A percentile compares a stretch with the other conserved stretches of the same genome.
phyloP scores from a whole-genome alignment of 53 echinoderm and acorn worm species.

The Pentamera pediparva region DNA sequence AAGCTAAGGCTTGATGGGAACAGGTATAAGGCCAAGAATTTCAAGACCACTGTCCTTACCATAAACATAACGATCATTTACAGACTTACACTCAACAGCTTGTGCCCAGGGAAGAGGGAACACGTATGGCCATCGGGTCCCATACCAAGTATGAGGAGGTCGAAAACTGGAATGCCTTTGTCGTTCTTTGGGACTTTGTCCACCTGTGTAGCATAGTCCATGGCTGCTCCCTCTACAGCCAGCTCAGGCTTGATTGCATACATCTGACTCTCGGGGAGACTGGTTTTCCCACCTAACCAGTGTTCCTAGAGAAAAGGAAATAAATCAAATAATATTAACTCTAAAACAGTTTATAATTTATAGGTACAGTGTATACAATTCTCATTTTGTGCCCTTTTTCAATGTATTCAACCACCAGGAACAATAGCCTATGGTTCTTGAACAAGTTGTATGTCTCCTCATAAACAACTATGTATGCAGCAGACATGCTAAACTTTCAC shows the following conservation, averaged over 20 bases:
- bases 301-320: constrained; percentile 44
- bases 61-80: not conserved
- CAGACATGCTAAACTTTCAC: no score
- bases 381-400: not conserved
- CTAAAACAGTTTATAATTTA: not conserved
- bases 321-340: not conserved
- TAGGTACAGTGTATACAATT: not conserved
- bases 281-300: constrained; percentile 67
- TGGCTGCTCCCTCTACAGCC: constrained; percentile 78
- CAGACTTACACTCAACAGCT: constrained; percentile 59
- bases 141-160: constrained; percentile 94
- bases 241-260: constrained; percentile 76
- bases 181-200: constrained; percentile 41
- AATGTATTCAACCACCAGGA: not conserved
- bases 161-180: constrained; percentile 68
- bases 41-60: no score
- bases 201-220: constrained; percentile 76
- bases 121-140: constrained; percentile 99
- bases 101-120: constrained; percentile 92
- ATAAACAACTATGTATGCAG: no score
- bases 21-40: no score
- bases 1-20: no score
- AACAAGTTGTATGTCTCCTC: no score
- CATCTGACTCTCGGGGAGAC: constrained; percentile 68
- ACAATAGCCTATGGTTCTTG: not conserved